Evolutionary conservation across 2,888 invertebrate genomes (phyloP).

Genomic region (Scaptomyza polygonia): DNA sequence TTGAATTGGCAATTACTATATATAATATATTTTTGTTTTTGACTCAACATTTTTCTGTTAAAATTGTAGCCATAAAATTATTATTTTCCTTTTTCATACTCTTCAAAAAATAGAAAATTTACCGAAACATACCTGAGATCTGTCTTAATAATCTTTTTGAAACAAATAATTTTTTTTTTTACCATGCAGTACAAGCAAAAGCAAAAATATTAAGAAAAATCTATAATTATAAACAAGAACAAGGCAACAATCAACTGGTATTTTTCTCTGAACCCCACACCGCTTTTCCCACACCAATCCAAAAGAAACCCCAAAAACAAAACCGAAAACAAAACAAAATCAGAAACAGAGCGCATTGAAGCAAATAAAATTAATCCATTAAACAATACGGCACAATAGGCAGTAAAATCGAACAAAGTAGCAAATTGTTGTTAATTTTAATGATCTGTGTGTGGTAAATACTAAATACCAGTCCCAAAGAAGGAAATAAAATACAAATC

Average conservation of each 20-base stretch:
- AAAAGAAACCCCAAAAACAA: constrained; percentile 33
- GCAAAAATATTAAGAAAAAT: constrained; percentile 30
- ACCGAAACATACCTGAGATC: background rate
- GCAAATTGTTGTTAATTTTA: constrained; percentile 73
- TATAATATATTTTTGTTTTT: background rate
- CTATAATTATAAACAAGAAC: constrained; percentile 28
- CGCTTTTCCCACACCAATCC: constrained; percentile 44
- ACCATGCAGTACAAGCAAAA: constrained; percentile 37
- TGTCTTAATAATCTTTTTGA: constrained; percentile 28
- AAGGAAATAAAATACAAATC: constrained; percentile 34
- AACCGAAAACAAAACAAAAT: constrained; percentile 34
- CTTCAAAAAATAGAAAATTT: background rate
- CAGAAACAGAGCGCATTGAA: constrained; percentile 29
- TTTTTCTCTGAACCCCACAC: constrained; percentile 55
- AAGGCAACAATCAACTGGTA: constrained; percentile 57
- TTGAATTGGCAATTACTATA: constrained; percentile 26
- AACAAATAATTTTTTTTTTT: constrained; percentile 22
- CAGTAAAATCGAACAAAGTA: constrained; percentile 53
- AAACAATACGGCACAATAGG: constrained; percentile 38
- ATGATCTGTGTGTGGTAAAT: constrained; percentile 21
- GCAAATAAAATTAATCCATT: constrained; percentile 12
- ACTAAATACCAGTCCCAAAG: background rate
- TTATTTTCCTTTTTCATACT: constrained; percentile 6
- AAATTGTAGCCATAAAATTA: background rate
- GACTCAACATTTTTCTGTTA: background rate